Base-by-base conservation (phyloP, 2,888 invertebrate species). In the Tipula unca region DNA sequence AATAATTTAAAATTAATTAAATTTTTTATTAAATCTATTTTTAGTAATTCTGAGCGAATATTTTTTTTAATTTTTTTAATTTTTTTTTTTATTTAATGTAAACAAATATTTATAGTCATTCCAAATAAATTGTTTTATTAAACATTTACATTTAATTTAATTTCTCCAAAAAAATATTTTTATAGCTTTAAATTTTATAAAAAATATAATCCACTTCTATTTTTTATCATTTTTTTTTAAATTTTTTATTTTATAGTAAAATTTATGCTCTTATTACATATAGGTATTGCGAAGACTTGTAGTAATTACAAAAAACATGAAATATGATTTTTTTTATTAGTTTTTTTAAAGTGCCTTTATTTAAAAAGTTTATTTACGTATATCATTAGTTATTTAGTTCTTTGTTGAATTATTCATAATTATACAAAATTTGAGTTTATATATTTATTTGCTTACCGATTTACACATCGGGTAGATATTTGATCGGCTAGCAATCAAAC, bases 21-120 rank as follows among this genome's bases (percentile, higher is more conserved):
- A 25, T 69, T 20, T 69, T 69, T 20, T 69, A 69, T 69, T 69
- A 69, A 69, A 69, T 69, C 69, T 69, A 69, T 20, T 69, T 69
- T 69, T 69, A 69, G 69, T 69, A 69, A 69, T 69, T 69, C 69
- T 69, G 69, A 69, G 69, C 69, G 69, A 69, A 69, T 69, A 69
- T 69, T 25, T 69, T 69, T 54, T 54, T 54, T 54, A 17, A 39
- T 10, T 39, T 39, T 39, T 39, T 39, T 54, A 54, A 3, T 20
- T 54, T 48, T 54, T 54, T 69, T 25, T 25, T 69, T 25, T 69
- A 69, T 20, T 69, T 25, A 20, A 69, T 25, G 69, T 69, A 25
- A 69, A 69, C 69, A 69, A 69, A 69, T 69, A 69, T 69, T 69
- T 69, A 25, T 69, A 69, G 69, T 69, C 69, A 69, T 69, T 25